phyloP scores from a whole-genome alignment of 37 sponge, comb jelly and placozoan genomes.

The Chondrosia reniformis region DNA sequence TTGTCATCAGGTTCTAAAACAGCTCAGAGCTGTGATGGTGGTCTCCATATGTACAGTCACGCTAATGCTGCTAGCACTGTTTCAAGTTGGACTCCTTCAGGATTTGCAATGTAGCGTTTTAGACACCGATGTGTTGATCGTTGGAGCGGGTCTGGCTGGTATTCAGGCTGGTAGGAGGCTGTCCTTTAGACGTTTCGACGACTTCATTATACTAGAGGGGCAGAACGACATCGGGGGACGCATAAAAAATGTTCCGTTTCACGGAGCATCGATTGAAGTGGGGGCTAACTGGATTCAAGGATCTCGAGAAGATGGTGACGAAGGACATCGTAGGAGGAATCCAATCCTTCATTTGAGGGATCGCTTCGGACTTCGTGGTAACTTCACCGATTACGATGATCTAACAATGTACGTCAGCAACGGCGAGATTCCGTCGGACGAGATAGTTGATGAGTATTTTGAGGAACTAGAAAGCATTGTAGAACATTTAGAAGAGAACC shows the following conservation, averaged over 20 bases:
- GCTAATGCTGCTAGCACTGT: no score
- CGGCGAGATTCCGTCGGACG: not conserved
- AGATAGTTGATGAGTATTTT: not conserved
- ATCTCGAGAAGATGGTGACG: not conserved
- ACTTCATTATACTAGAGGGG: conserved; percentile 62
- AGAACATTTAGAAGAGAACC: not conserved
- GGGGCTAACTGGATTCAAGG: conserved; percentile 47
- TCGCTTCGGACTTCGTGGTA: not conserved
- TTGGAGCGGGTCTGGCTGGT: conserved; percentile 69
- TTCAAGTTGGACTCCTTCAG: no score
- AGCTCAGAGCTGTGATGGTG: no score
- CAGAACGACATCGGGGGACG: conserved; percentile 46
- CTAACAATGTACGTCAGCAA: not conserved
- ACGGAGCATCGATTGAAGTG: conserved; percentile 25
- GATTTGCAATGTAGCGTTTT: not conserved
- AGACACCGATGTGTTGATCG: conserved; percentile 58
- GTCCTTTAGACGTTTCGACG: conserved; percentile 23
- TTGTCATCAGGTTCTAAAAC: no score
- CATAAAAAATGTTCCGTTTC: conserved; percentile 3
- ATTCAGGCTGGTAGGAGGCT: conserved; percentile 56
- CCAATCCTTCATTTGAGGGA: conserved; percentile 24
- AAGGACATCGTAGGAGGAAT: conserved; percentile 1
- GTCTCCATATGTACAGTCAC: no score
- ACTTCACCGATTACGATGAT: not conserved
- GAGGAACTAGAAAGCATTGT: not conserved